phyloP scores from a whole-genome alignment of 2,888 invertebrate species.

The Troilus luridus region DNA sequence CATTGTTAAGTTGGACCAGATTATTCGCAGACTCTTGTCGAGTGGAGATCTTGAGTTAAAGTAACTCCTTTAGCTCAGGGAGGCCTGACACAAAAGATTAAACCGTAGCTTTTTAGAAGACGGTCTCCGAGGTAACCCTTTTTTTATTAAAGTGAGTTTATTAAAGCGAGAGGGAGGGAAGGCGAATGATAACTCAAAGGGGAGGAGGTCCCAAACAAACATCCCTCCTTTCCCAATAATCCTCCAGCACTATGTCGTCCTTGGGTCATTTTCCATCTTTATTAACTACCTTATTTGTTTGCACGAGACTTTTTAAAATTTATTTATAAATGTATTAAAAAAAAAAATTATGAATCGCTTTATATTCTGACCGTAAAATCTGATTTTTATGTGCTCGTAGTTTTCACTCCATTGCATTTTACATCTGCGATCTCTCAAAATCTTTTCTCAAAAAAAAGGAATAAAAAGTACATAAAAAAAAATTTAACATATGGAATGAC shows the following conservation, averaged over 20 bases:
- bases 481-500: no score
- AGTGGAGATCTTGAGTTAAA: background rate
- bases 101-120: background rate
- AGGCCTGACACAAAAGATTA: conserved; percentile 22
- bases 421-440: no score
- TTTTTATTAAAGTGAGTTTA: conserved; percentile 45
- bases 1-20: background rate
- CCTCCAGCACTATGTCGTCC: background rate
- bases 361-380: no score
- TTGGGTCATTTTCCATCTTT: background rate
- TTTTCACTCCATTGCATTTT: no score
- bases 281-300: background rate
- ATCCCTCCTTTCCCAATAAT: background rate
- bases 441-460: no score
- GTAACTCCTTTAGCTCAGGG: background rate
- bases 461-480: no score
- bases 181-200: conserved; percentile 18
- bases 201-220: conserved; percentile 1
- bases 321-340: no score
- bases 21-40: background rate
- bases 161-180: background rate
- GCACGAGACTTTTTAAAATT: no score
- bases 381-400: no score
- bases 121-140: background rate
- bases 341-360: no score